Percentiles rank a stretch among this genome's conserved stretches.
Conservation (phyloP, 2,888 invertebrate species). For the Chaetoderma sp. region DNA sequence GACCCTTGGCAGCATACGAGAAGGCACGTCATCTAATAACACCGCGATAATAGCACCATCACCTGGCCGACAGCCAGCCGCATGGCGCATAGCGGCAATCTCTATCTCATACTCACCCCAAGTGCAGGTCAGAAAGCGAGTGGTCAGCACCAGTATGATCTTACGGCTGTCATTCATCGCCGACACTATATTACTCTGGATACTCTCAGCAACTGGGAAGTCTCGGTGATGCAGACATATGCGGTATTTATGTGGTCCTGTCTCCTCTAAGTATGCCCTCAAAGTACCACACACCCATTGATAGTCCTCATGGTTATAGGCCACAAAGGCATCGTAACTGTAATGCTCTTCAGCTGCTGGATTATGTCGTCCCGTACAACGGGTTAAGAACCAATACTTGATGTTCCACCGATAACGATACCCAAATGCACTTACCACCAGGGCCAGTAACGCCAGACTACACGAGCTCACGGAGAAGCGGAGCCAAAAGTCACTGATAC, state of each 20-base stretch:
- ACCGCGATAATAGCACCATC: neutral
- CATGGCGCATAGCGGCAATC: constrained; percentile 1
- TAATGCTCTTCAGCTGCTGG: neutral
- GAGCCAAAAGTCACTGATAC: neutral
- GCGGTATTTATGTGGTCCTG: neutral
- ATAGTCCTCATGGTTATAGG: neutral
- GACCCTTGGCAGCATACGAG: neutral
- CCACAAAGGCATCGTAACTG: constrained; percentile 8
- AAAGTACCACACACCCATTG: neutral
- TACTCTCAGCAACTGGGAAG: neutral
- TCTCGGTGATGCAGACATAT: neutral
- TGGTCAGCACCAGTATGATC: neutral
- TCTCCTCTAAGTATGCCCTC: neutral
- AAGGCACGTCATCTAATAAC: constrained; percentile 3
- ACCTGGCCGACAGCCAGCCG: neutral
- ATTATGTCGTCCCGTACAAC: neutral
- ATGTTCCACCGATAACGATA: neutral
- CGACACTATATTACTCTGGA: neutral
- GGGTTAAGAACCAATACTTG: neutral
- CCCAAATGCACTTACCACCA: neutral
- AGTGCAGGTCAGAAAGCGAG: neutral
- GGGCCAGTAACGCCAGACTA: neutral
- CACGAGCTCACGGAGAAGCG: neutral
- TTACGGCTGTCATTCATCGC: neutral
- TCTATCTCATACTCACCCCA: constrained; percentile 11